Percentiles rank a stretch among this genome's conserved stretches.
These are phyloP conservation scores for Suncus etruscus DNA, from an alignment of 2,113 vertebrate genomes.

Conservation along the genomic window DNA sequence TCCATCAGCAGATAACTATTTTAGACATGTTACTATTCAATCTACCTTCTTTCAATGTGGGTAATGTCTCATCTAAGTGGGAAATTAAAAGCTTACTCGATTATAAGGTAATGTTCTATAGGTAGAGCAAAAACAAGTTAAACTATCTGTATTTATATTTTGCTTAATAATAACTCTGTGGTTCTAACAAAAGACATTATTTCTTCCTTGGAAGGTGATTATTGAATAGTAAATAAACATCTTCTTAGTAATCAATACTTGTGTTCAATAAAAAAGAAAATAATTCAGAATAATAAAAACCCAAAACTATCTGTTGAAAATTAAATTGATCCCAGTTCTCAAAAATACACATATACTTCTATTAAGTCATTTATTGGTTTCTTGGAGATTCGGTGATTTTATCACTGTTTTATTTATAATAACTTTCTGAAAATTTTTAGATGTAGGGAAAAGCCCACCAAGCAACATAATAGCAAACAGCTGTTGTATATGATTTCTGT, in stretches of 20 bases:
- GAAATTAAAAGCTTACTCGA: conserved; percentile 63
- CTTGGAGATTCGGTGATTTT: conserved; percentile 45
- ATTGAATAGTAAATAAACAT: conserved; percentile 1
- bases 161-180: not conserved
- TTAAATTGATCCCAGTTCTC: conserved; percentile 30
- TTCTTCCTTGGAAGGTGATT: conserved; percentile 32
- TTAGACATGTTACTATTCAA: conserved; percentile 49
- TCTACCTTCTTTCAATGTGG: conserved; percentile 70
- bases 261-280: not conserved
- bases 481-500: conserved; percentile 49
- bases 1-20: conserved; percentile 61
- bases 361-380: conserved; percentile 38
- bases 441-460: not conserved
- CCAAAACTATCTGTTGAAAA: conserved; percentile 52
- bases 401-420: conserved; percentile 1
- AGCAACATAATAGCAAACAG: conserved; percentile 37
- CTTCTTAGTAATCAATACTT: conserved; percentile 31
- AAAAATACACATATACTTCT: no score
- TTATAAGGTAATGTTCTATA: conserved; percentile 56
- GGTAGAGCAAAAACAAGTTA: not conserved
- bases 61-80: conserved; percentile 49
- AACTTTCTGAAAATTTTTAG: conserved; percentile 48
- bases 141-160: not conserved
- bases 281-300: conserved; percentile 21
- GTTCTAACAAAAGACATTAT: conserved; percentile 16